These are phyloP conservation scores for Palythoa heliodiscus DNA, from an alignment of 92 coral and sea anemone genomes.

Conservation along the genomic window DNA sequence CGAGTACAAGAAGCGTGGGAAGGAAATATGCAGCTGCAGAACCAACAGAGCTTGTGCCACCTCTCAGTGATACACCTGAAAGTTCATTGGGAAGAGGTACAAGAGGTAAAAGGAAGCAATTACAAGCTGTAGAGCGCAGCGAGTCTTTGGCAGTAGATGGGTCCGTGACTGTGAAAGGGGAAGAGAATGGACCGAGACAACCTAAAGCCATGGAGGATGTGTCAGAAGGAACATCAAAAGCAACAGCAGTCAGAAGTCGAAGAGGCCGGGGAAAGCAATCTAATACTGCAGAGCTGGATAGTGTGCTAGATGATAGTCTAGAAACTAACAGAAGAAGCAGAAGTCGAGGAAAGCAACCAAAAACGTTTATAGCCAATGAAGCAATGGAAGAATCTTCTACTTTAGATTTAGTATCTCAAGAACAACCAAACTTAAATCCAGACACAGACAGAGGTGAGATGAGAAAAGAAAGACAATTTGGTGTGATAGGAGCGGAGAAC, in stretches of 20 bases:
- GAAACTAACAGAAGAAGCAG: not conserved
- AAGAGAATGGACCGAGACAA: not conserved
- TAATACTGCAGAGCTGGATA: not conserved
- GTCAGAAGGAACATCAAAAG: not conserved
- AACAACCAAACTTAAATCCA: not conserved
- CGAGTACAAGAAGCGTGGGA: not conserved
- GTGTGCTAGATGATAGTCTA: not conserved
- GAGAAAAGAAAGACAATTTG: not conserved
- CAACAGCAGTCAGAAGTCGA: not conserved
- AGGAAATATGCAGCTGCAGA: not conserved
- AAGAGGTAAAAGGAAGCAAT: not conserved
- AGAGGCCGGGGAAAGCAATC: conserved; percentile 13
- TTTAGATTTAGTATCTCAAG: not conserved
- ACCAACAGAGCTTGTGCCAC: not conserved
- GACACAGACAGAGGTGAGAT: not conserved
- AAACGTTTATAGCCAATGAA: not conserved
- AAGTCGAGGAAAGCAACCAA: not conserved
- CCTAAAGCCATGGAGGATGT: not conserved
- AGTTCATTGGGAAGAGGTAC: not conserved
- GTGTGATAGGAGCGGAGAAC: not conserved
- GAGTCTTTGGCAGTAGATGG: conserved; percentile 8
- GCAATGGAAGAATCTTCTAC: not conserved
- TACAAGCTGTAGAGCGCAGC: not conserved
- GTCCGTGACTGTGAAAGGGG: not conserved
- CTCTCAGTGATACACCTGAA: not conserved